Evolutionary conservation across 2,797 vertebrate genomes (phyloP).

Genomic region (Sebastes minor): DNA sequence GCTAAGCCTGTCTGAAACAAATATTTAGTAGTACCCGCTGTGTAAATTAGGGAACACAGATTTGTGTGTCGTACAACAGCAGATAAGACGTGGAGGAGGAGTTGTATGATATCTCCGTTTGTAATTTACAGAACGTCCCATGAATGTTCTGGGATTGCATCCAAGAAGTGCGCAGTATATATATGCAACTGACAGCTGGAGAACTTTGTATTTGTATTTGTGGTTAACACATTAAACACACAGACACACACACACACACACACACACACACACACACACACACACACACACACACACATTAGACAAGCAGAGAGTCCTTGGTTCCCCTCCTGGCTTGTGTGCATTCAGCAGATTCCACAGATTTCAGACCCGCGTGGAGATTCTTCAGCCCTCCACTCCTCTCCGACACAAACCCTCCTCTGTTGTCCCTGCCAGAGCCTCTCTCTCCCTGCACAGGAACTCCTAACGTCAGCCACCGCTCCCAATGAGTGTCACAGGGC

Average conservation of each 20-base stretch:
- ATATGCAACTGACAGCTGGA: not conserved
- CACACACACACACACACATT: not conserved
- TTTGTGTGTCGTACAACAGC: not conserved
- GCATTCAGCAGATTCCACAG: conserved; percentile 77
- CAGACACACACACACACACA: not conserved
- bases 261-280: not conserved
- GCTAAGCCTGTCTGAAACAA: not conserved
- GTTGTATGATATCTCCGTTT: not conserved
- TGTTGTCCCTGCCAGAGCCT: conserved; percentile 59
- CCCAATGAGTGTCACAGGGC: not conserved
- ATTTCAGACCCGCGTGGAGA: conserved; percentile 67
- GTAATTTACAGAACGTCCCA: not conserved
- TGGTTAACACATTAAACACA: not conserved
- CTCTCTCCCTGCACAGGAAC: conserved; percentile 3
- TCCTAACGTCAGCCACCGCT: not conserved
- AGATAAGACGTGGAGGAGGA: conserved; percentile 3
- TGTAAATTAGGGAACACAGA: not conserved
- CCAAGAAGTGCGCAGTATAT: not conserved
- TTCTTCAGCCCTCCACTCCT: conserved; percentile 56
- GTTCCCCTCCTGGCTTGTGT: conserved; percentile 47
- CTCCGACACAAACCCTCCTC: conserved; percentile 63
- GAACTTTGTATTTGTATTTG: not conserved
- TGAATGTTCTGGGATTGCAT: not conserved
- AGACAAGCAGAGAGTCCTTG: conserved; percentile 28
- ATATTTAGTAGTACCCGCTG: not conserved